Evolutionary conservation across 2,113 vertebrate species (phyloP).

Genomic region (Chlamydotis undulata): DNA sequence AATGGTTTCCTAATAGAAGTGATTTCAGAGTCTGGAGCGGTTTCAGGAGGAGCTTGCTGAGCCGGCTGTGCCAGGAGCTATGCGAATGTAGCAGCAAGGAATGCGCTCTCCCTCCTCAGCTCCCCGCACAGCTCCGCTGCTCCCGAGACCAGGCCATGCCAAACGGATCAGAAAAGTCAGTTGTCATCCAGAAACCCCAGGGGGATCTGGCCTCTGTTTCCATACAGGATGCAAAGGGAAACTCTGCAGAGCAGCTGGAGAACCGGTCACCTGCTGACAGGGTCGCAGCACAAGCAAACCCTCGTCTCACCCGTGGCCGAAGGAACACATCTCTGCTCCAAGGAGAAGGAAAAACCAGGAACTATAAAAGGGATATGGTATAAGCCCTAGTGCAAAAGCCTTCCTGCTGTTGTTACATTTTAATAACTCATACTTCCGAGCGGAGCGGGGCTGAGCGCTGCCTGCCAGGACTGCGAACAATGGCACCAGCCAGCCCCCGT

Average conservation of each 20-base stretch:
- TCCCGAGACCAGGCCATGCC: neutral
- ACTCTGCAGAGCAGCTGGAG: neutral
- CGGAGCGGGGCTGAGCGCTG: neutral
- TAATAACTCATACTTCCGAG: neutral
- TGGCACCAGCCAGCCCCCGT: neutral
- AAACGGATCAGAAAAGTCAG: neutral
- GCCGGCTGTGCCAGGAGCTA: slow-evolving; percentile 47
- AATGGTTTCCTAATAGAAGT: slow-evolving; percentile 54
- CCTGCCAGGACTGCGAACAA: neutral
- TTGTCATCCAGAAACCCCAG: neutral
- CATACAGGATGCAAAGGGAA: neutral
- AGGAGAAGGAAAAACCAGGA: neutral
- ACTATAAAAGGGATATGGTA: neutral
- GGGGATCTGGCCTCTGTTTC: neutral
- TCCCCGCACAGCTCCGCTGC: neutral
- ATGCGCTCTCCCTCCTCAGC: slow-evolving; percentile 45
- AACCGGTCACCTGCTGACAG: neutral
- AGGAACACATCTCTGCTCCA: neutral
- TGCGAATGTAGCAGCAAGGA: slow-evolving; percentile 56
- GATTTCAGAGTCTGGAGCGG: slow-evolving; percentile 55
- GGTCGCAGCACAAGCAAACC: neutral
- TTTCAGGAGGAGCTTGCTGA: slow-evolving; percentile 59
- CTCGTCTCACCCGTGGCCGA: neutral
- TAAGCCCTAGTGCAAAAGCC: neutral
- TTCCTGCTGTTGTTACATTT: slow-evolving; percentile 15